Base-by-base conservation (phyloP, 2,113 vertebrate species). In the Nycticorax nycticorax region DNA sequence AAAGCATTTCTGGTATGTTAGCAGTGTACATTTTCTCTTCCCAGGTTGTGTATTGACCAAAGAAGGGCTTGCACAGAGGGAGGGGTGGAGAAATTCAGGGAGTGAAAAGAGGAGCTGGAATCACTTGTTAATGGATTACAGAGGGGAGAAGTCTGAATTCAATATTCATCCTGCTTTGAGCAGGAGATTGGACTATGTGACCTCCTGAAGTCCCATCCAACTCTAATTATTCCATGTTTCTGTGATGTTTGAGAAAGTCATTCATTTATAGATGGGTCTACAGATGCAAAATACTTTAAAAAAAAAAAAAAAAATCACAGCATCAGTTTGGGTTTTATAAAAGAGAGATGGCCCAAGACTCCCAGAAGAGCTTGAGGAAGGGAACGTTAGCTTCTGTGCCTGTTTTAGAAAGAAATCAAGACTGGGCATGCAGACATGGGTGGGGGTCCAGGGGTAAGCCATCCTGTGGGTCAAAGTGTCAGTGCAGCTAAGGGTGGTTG, bases 371-470 rank as follows among this genome's bases (percentile, higher is more conserved):
- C 13, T 35, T 53, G 35, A 66, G n/a, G 26, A 81, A 71, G 6
- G 27, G 18, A 66, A 19, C 1, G 0, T 56, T 80, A 39, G 2
- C 21, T 77, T 84, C 55, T 77, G 6, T 71, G 68, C 17, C 12
- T 86, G 4, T n/a, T 80, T 73, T 19, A 62, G 47, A 43, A 91
- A 74, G 41, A 81, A 77, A 37, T 53, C 32, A 50, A 53, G 19
- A 64, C 16, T 63, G 12, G 8, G 1, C 10, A 11, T 47, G 18
- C 6, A 57, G 27, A 33, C 10, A 2, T 15, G 21, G 9, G 1
- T n/a, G 6, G 19, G 60, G 32, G n/a, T 45, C 24, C 14, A 33
- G 18, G 21, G 20, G 9, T 30, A 66, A 75, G 35, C 23, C 28
- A 37, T 60, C 20, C 27, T 1, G 1, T 74, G 55, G 26, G 5